These are phyloP conservation scores for Zophobas atratus DNA, from an alignment of 1,140 invertebrate genomes.

Conservation along the genomic window DNA sequence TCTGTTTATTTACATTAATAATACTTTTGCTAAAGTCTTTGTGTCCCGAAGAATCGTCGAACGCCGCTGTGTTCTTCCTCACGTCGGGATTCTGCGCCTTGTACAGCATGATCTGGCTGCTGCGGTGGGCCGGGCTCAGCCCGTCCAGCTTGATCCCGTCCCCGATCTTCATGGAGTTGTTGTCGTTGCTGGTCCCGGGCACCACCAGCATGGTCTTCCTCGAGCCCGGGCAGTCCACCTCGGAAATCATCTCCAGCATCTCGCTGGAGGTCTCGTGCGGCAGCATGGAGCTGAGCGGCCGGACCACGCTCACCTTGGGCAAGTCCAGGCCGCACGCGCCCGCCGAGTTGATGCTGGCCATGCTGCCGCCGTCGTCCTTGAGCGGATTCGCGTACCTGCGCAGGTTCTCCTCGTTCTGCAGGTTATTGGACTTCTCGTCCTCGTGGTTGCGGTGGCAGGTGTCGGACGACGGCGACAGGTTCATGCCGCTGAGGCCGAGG, in stretches of 20 bases:
- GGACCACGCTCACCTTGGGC: conserved; percentile 73
- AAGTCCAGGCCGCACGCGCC: conserved; percentile 64
- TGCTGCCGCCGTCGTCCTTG: conserved; percentile 71
- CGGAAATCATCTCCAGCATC: conserved; percentile 76
- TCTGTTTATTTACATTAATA: conserved; percentile 70
- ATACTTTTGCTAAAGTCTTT: conserved; percentile 86
- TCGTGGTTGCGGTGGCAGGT: conserved; percentile 78
- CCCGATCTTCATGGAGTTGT: conserved; percentile 60
- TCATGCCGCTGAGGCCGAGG: conserved; percentile 70
- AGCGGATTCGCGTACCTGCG: conserved; percentile 79
- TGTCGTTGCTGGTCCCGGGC: conserved; percentile 63
- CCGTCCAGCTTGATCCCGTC: conserved; percentile 61
- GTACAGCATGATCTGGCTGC: conserved; percentile 77
- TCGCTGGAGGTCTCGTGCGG: conserved; percentile 70
- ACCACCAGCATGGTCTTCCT: conserved; percentile 66
- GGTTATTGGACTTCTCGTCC: conserved; percentile 90
- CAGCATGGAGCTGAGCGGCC: conserved; percentile 72
- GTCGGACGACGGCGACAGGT: conserved; percentile 72
- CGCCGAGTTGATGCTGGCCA: conserved; percentile 64
- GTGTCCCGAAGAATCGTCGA: conserved; percentile 77
- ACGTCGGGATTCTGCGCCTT: conserved; percentile 84
- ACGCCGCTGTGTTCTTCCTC: conserved; percentile 83
- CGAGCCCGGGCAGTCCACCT: conserved; percentile 69
- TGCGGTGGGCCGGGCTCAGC: conserved; percentile 69
- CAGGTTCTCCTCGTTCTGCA: conserved; percentile 92